These are phyloP conservation scores for Bubo scandiacus DNA, from an alignment of 2,113 vertebrate genomes.

Conservation along the genomic window DNA sequence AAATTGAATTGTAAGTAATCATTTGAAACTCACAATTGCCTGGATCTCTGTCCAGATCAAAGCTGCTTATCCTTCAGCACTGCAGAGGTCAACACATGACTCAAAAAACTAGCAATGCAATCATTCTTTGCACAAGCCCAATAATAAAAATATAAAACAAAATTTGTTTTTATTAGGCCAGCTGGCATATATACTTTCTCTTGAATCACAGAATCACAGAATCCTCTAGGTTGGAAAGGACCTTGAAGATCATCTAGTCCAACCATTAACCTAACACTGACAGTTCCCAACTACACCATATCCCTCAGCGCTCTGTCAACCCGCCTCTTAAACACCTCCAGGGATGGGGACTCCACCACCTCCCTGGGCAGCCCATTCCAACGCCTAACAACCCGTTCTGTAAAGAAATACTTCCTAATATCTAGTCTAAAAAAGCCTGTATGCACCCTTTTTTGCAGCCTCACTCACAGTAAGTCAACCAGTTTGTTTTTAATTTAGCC, in stretches of 20 bases:
- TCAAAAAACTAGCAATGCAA: not conserved
- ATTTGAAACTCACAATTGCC: not conserved
- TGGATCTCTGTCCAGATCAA: not conserved
- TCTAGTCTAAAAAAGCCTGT: not conserved
- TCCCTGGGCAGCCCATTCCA: too few species aligned
- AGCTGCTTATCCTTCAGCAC: not conserved
- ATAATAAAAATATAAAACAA: not conserved
- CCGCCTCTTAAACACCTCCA: too few species aligned
- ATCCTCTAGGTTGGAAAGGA: too few species aligned
- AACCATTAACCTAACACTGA: too few species aligned
- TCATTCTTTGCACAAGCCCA: not conserved
- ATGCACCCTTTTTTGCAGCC: not conserved
- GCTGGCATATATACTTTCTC: not conserved
- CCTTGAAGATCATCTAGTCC: too few species aligned
- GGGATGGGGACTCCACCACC: too few species aligned
- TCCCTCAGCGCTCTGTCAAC: too few species aligned
- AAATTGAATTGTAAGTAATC: not conserved
- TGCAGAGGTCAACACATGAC: not conserved
- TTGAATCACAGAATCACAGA: not conserved
- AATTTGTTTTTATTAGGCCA: not conserved
- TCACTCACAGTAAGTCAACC: not conserved
- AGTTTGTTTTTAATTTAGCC: slow-evolving; percentile 8
- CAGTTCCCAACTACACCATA: too few species aligned
- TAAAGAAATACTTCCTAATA: too few species aligned
- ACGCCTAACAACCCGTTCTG: too few species aligned